Percentiles rank a stretch among this genome's conserved stretches.
These are phyloP conservation scores for Podargus strigoides DNA, from an alignment of 2,797 vertebrate genomes.

Conservation along the genomic window DNA sequence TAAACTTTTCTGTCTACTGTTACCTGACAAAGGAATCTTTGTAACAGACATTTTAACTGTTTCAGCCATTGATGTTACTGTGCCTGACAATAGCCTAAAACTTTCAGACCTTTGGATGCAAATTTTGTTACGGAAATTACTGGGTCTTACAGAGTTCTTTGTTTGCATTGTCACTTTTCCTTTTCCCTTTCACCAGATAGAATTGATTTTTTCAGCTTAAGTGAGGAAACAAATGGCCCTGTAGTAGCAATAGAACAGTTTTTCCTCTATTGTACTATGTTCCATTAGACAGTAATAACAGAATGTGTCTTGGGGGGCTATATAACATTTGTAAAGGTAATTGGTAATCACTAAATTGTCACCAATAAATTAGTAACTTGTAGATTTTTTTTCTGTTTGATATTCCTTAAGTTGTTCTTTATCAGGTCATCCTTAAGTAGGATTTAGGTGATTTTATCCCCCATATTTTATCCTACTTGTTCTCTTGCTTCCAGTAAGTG, in stretches of 20 bases:
- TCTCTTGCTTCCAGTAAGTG: background rate
- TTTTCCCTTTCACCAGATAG: background rate
- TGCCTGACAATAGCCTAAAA: background rate
- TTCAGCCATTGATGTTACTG: background rate
- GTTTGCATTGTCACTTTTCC: background rate
- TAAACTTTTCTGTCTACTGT: background rate
- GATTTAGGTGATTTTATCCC: background rate
- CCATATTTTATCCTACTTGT: background rate
- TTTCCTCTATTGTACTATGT: background rate
- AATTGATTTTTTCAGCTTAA: background rate
- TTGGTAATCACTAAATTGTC: background rate
- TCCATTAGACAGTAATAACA: background rate
- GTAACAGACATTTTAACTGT: background rate
- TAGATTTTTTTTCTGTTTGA: too few relatives aligned
- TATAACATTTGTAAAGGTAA: background rate
- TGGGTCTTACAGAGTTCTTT: background rate
- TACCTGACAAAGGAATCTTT: background rate
- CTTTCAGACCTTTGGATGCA: background rate
- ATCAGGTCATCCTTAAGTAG: background rate
- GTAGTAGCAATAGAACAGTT: background rate
- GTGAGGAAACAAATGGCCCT: background rate
- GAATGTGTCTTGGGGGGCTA: background rate
- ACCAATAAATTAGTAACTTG: background rate
- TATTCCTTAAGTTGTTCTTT: background rate
- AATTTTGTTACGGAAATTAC: background rate